Percentiles rank a stretch among this genome's conserved stretches.
These are phyloP conservation scores for Nothobranchius furzeri DNA, from an alignment of 2,113 vertebrate species.

Conservation along the genomic window DNA sequence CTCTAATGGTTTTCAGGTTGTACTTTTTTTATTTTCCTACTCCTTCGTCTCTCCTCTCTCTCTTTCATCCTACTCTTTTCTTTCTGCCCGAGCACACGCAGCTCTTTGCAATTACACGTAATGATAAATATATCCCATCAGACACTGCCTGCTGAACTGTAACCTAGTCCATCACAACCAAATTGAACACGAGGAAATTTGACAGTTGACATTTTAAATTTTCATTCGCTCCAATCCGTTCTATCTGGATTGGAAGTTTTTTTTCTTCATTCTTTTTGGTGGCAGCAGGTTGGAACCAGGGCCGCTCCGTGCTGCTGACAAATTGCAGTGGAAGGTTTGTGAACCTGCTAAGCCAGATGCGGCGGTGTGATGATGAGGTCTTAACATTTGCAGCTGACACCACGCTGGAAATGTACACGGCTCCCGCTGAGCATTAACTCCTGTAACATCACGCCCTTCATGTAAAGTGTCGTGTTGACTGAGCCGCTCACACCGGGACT, in stretches of 20 bases:
- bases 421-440: conserved; percentile 6
- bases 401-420: conserved; percentile 2
- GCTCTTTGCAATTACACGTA: conserved; percentile 72
- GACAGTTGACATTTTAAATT: conserved; percentile 79
- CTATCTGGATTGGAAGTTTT: conserved; percentile 15
- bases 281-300: background rate
- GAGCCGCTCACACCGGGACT: conserved; percentile 34
- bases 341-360: conserved; percentile 26
- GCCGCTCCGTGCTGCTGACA: conserved; percentile 14
- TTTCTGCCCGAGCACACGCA: conserved; percentile 23
- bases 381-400: conserved; percentile 34
- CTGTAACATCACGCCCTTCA: conserved; percentile 16
- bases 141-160: conserved; percentile 67
- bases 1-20: conserved; percentile 53
- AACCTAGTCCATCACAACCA: conserved; percentile 55
- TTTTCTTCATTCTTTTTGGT: conserved; percentile 1
- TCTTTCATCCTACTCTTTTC: conserved; percentile 42
- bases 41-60: conserved; percentile 29
- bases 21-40: conserved; percentile 34
- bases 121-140: conserved; percentile 78
- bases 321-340: conserved; percentile 30
- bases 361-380: conserved; percentile 12
- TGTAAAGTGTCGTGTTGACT: conserved; percentile 8
- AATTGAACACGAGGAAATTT: conserved; percentile 72
- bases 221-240: conserved; percentile 51